A percentile compares a stretch with the other conserved stretches of the same genome.
These are phyloP conservation scores for Umimayanthus kanabou DNA, from an alignment of 92 coral and sea anemone species.

Conservation along the genomic window DNA sequence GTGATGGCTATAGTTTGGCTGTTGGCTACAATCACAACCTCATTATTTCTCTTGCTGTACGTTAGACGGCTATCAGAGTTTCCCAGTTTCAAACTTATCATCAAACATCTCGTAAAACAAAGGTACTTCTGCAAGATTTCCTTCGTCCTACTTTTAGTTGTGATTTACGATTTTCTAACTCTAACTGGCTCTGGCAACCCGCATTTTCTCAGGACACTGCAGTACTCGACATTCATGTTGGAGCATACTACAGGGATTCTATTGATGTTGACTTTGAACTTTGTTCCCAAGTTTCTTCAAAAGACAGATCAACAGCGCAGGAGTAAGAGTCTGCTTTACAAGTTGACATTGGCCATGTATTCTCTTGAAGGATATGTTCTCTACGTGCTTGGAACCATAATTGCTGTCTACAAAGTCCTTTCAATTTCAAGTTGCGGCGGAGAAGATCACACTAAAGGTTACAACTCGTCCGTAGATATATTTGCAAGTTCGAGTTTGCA, in stretches of 20 bases:
- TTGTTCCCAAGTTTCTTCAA: conserved; percentile 45
- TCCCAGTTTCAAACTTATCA: conserved; percentile 26
- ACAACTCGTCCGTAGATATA: neutral
- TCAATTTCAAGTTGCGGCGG: conserved; percentile 37
- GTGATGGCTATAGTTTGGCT: conserved; percentile 45
- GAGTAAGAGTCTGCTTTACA: conserved; percentile 26
- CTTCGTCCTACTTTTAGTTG: conserved; percentile 32
- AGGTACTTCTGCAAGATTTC: conserved; percentile 57
- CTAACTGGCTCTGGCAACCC: conserved; percentile 12
- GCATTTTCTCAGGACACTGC: neutral
- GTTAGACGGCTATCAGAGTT: conserved; percentile 33
- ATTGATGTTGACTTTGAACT: conserved; percentile 45
- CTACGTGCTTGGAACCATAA: conserved; percentile 46
- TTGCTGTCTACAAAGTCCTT: conserved; percentile 58
- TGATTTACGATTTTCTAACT: conserved; percentile 53
- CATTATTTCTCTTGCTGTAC: conserved; percentile 45
- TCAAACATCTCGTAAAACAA: conserved; percentile 37
- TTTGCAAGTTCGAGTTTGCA: neutral
- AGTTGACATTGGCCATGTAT: conserved; percentile 43
- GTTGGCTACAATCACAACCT: conserved; percentile 17
- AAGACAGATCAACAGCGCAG: conserved; percentile 6
- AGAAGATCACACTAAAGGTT: neutral
- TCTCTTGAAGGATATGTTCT: conserved; percentile 41
- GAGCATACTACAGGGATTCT: conserved; percentile 48
- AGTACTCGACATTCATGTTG: conserved; percentile 22